Evolutionary conservation across 2,113 vertebrate species (phyloP), one percentile per base, ranked within the genome.

Genomic region (Scytalopus superciliaris): DNA sequence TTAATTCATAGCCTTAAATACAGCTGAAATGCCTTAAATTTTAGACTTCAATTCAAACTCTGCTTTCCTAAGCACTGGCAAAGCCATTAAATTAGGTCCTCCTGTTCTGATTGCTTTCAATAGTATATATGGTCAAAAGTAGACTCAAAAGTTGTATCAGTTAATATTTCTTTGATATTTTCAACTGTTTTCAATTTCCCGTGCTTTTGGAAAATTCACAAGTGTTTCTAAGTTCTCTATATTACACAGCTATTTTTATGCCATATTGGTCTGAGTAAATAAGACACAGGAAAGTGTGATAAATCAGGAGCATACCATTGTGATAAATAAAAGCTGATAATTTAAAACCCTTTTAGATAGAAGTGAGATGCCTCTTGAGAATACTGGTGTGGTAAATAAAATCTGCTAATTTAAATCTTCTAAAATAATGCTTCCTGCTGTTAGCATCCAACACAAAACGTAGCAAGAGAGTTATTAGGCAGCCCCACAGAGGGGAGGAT

Each of bases 321-420:
- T 79, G 96, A 97, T 96, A 98, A 98, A 98, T 97, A 97, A 98
- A 98, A 98, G 97, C 97, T 96, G 97, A 96, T 97, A 95, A 98
- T 98, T 98, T 98, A 98, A 98, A 98, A 97, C 90, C 96, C 86
- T 98, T 96, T 97, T 97, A 88, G 91, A 79, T 5, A 47, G 86
- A 96, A 94, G 96, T 96, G 94, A 95, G 96, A 95, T 90, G 95
- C 93, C 94, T 97, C 87, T 1, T 91, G 89, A 96, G 95, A 97
- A 95, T 87, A 87, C 37, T 85, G 81, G 93, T 93, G 95, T 75
- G 95, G 96, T 97, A 97, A 98, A 97, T 97, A 98, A 98, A 98
- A 97, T 87, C 97, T 97, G 97, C 84, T 98, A 97, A 98, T 98
- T 98, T 97, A 97, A 97, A 96, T 94, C 64, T 40, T 96, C 84